A percentile compares a stretch with the other conserved stretches of the same genome.
Conservation (phyloP, 2,113 vertebrate genomes). For the Ibidorhyncha struthersii region DNA sequence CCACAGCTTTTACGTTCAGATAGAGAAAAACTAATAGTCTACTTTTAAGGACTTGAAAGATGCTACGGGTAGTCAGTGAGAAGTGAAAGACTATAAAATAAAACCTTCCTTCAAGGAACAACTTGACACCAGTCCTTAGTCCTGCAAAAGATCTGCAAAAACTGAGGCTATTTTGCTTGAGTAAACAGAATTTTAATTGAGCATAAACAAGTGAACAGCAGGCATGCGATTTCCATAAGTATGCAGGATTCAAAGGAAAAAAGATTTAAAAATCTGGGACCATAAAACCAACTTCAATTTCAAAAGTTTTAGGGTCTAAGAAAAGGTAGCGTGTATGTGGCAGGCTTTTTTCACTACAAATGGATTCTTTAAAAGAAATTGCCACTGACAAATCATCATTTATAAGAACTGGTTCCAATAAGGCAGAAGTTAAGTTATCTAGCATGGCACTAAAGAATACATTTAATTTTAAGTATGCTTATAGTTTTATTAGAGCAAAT, state of each 20-base stretch:
- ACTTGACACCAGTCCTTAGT: not conserved
- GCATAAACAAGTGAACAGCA: not conserved
- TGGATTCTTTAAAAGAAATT: not conserved
- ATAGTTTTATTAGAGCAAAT: not conserved
- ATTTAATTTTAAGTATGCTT: slow-evolving; percentile 11
- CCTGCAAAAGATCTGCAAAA: not conserved
- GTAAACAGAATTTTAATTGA: slow-evolving; percentile 23
- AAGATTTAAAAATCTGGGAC: not conserved
- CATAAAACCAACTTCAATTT: not conserved
- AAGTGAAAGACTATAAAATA: not conserved
- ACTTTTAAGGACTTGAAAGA: not conserved
- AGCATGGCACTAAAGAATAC: not conserved
- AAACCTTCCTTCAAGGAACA: not conserved
- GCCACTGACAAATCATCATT: not conserved
- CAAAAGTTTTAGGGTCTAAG: not conserved
- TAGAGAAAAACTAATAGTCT: not conserved
- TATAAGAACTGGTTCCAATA: not conserved
- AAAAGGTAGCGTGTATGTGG: not conserved
- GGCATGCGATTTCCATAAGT: not conserved
- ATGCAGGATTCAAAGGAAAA: not conserved
- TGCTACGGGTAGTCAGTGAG: not conserved
- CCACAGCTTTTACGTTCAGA: not conserved
- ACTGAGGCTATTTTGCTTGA: not conserved
- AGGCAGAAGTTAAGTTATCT: not conserved
- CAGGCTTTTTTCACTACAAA: not conserved